Conservation (phyloP, 2,888 invertebrate genomes). For the Opisthograptis luteolata region DNA sequence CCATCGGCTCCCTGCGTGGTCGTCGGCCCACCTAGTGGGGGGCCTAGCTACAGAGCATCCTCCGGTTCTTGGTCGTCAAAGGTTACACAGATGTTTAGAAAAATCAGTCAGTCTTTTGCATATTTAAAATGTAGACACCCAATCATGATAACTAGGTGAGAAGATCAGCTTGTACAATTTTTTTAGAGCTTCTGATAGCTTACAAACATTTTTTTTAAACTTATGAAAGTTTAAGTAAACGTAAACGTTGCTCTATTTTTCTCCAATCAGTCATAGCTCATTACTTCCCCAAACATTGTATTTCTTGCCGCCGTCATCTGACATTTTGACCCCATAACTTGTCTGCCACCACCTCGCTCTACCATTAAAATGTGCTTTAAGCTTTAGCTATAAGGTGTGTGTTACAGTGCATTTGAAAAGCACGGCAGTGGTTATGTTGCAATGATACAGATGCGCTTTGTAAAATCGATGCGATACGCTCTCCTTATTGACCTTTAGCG, state of each 20-base stretch:
- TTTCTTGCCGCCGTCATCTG: constrained; percentile 29
- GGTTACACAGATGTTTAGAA: too few species aligned
- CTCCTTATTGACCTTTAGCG: constrained; percentile 36
- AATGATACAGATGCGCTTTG: constrained; percentile 29
- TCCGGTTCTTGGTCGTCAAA: too few species aligned
- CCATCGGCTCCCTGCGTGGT: too few species aligned
- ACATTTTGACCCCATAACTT: constrained; percentile 33
- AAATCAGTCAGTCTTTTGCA: too few species aligned
- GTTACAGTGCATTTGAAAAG: not conserved
- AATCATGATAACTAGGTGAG: too few species aligned
- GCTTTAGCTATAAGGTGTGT: constrained; percentile 9
- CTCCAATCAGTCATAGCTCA: constrained; percentile 2
- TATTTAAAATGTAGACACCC: too few species aligned
- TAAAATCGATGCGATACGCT: constrained; percentile 38
- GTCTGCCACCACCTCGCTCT: not conserved
- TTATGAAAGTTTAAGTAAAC: too few species aligned
- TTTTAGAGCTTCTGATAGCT: too few species aligned
- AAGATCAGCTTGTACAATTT: too few species aligned
- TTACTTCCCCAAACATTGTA: constrained; percentile 26
- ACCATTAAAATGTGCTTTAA: constrained; percentile 5
- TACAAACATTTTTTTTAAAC: too few species aligned
- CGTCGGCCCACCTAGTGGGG: too few species aligned
- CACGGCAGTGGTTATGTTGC: constrained; percentile 24
- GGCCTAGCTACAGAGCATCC: too few species aligned
- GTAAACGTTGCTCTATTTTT: not conserved